phyloP scores from a whole-genome alignment of 2,797 vertebrate genomes.

The Carduelis carduelis region DNA sequence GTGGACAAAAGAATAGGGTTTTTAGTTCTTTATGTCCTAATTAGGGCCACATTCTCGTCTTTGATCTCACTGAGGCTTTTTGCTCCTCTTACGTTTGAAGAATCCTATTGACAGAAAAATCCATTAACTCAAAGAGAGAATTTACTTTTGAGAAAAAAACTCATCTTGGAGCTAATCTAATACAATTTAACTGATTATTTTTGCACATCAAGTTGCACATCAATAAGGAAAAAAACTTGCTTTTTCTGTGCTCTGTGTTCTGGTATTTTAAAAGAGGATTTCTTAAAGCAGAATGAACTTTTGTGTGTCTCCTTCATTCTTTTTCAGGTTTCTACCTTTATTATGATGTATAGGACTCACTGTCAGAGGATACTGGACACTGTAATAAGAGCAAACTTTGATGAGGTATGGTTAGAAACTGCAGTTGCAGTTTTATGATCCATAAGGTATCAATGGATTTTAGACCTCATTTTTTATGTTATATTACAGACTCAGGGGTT shows the following conservation, averaged over 20 bases:
- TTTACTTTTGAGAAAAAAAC: slow-evolving; percentile 47
- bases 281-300: background rate
- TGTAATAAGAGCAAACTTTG: slow-evolving; percentile 98
- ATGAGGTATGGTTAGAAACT: slow-evolving; percentile 83
- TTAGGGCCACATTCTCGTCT: slow-evolving; percentile 59
- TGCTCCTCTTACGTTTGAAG: slow-evolving; percentile 56
- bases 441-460: background rate
- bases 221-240: background rate
- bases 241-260: background rate
- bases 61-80: slow-evolving; percentile 64
- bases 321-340: slow-evolving; percentile 95
- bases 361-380: slow-evolving; percentile 99
- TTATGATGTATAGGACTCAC: slow-evolving; percentile 99
- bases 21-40: slow-evolving; percentile 65
- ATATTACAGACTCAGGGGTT: background rate
- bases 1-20: slow-evolving; percentile 42
- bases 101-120: slow-evolving; percentile 55
- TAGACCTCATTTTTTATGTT: background rate
- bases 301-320: slow-evolving; percentile 26
- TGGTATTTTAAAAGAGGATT: background rate
- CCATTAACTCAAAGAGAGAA: slow-evolving; percentile 44
- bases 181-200: background rate
- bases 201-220: background rate
- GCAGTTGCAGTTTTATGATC: background rate
- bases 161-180: background rate